Conservation (phyloP, 2,113 vertebrate species). For the Lampris incognitus region DNA sequence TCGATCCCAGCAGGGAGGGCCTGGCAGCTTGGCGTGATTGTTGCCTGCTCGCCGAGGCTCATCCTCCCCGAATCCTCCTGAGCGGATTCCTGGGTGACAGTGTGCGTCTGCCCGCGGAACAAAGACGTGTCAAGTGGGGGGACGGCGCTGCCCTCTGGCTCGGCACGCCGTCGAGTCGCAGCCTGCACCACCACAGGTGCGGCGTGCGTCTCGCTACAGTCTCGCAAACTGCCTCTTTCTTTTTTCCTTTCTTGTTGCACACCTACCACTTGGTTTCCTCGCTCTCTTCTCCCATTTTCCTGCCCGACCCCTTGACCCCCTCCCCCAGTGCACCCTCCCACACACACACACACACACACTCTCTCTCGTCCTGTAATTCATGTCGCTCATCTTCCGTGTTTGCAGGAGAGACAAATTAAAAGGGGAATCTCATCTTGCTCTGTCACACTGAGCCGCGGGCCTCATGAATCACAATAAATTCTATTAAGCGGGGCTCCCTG, state of each 20-base stretch:
- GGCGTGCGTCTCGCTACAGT: conserved; percentile 66
- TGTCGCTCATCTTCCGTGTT: conserved; percentile 74
- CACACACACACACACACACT: conserved; percentile 30
- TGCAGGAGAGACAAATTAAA: conserved; percentile 83
- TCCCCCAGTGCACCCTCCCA: not conserved
- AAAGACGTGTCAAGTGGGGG: conserved; percentile 71
- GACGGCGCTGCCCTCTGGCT: conserved; percentile 80
- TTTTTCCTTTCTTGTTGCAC: conserved; percentile 52
- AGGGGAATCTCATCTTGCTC: conserved; percentile 80
- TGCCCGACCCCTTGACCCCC: too few relatives aligned
- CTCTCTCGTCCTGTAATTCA: conserved; percentile 81
- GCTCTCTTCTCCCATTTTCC: conserved; percentile 46
- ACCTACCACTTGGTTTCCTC: conserved; percentile 24
- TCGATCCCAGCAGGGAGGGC: conserved; percentile 72
- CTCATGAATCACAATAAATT: conserved; percentile 86
- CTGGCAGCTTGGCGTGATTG: conserved; percentile 77
- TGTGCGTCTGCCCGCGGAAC: conserved; percentile 74
- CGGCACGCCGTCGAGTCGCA: conserved; percentile 77
- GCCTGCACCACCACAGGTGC: conserved; percentile 83
- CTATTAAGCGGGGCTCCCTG: conserved; percentile 76
- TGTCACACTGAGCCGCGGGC: conserved; percentile 78
- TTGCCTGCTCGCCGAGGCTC: conserved; percentile 81
- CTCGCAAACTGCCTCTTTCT: conserved; percentile 56
- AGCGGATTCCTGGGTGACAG: conserved; percentile 83
- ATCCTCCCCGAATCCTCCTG: conserved; percentile 81